These are phyloP conservation scores for Parauchenoglanis punctatus DNA, from an alignment of 2,797 vertebrate genomes.

Conservation along the genomic window DNA sequence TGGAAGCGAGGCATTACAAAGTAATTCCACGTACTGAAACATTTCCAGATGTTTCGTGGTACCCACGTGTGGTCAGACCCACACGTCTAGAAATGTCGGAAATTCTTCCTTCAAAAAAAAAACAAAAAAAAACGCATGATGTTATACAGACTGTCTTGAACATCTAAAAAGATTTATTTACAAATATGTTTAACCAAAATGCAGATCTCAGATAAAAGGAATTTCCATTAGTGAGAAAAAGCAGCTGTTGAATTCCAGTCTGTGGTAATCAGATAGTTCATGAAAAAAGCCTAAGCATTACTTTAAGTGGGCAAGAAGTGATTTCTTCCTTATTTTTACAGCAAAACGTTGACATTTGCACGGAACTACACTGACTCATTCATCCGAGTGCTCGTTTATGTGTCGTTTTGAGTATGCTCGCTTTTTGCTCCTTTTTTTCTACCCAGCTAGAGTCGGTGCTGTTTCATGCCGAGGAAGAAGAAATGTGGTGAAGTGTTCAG, in stretches of 20 bases:
- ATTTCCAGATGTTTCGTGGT: constrained; percentile 19
- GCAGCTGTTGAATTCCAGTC: background rate
- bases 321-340: background rate
- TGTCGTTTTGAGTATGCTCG: background rate
- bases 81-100: background rate
- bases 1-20: background rate
- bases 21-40: background rate
- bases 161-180: background rate
- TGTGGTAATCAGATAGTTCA: background rate
- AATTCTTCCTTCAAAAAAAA: background rate
- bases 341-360: background rate
- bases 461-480: background rate
- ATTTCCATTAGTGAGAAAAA: no score
- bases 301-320: background rate
- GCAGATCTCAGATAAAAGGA: background rate
- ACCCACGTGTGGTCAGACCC: background rate
- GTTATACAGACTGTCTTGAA: background rate
- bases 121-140: background rate
- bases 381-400: background rate
- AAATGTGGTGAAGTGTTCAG: background rate
- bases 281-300: background rate
- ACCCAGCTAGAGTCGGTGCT: background rate
- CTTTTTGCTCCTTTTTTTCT: background rate
- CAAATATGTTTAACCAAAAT: background rate
- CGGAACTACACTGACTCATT: background rate